Evolutionary conservation across 2,888 invertebrate species (phyloP).

Genomic region (Acrobasis repandana): DNA sequence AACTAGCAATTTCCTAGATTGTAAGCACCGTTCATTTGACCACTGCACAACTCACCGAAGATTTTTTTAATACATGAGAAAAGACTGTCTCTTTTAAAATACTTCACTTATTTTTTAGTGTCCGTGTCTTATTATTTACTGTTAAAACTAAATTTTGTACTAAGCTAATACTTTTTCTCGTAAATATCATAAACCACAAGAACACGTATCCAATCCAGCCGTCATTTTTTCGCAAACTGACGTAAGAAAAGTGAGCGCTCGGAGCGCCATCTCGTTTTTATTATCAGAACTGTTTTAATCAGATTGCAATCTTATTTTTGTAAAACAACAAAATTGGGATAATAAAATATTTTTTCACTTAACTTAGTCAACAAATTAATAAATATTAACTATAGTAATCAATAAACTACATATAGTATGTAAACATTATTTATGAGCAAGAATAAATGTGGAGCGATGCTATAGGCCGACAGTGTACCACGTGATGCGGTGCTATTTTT

Average conservation of each 20-base stretch:
- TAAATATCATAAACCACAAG: constrained; percentile 82
- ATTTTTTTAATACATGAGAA: constrained; percentile 75
- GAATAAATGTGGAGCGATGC: constrained; percentile 78
- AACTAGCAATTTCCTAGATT: constrained; percentile 65
- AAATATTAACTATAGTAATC: constrained; percentile 6
- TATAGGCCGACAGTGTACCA: constrained; percentile 77
- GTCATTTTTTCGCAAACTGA: constrained; percentile 82
- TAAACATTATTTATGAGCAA: constrained; percentile 49
- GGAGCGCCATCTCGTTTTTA: constrained; percentile 64
- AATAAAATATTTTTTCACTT: constrained; percentile 28
- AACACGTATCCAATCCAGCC: constrained; percentile 81
- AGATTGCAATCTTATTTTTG: constrained; percentile 40
- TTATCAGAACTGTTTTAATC: constrained; percentile 45
- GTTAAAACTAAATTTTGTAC: constrained; percentile 60
- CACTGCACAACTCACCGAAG: constrained; percentile 72
- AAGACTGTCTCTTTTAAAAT: constrained; percentile 51
- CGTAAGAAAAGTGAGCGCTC: constrained; percentile 55
- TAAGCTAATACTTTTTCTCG: constrained; percentile 76
- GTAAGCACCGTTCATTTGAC: constrained; percentile 61
- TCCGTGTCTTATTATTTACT: constrained; percentile 50
- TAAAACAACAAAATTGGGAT: not conserved
- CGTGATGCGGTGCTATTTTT: constrained; percentile 79
- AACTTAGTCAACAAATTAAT: constrained; percentile 25
- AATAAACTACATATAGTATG: not conserved
- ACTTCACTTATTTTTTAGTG: constrained; percentile 63